phyloP scores from a whole-genome alignment of 2,113 vertebrate genomes.

The Leucosticte australis region DNA sequence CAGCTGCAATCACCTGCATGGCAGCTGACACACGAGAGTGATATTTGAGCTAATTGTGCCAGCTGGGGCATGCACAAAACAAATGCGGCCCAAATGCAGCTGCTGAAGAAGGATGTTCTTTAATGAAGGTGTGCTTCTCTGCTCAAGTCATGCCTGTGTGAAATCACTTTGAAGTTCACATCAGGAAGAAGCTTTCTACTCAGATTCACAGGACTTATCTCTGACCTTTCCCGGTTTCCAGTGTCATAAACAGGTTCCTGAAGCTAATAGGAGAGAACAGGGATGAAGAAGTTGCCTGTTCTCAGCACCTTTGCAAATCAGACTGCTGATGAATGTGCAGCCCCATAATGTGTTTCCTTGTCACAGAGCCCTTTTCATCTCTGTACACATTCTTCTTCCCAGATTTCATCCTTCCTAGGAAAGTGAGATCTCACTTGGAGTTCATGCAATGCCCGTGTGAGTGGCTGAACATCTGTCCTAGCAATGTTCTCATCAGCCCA shows the following conservation, averaged over 20 bases:
- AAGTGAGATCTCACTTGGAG: constrained; percentile 12
- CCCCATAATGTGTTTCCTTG: not conserved
- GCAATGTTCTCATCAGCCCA: not conserved
- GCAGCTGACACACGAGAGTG: not conserved
- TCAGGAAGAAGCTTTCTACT: not conserved
- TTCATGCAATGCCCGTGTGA: not conserved
- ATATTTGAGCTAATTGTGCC: not conserved
- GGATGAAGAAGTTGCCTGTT: not conserved
- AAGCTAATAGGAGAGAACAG: not conserved
- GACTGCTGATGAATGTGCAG: not conserved
- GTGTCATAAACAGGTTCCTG: not conserved
- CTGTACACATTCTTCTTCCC: not conserved
- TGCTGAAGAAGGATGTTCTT: not conserved
- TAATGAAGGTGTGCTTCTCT: not conserved
- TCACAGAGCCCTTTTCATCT: not conserved
- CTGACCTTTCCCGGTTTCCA: not conserved
- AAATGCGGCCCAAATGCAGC: not conserved
- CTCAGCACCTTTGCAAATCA: not conserved
- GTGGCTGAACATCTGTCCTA: constrained; percentile 27
- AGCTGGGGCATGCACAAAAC: not conserved
- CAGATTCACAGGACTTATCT: not conserved
- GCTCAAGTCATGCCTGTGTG: not conserved
- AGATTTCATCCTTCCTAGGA: not conserved
- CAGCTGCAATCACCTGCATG: not conserved
- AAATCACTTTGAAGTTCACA: not conserved